Conservation (phyloP, 2,113 vertebrate species). For the Salvator merianae region DNA sequence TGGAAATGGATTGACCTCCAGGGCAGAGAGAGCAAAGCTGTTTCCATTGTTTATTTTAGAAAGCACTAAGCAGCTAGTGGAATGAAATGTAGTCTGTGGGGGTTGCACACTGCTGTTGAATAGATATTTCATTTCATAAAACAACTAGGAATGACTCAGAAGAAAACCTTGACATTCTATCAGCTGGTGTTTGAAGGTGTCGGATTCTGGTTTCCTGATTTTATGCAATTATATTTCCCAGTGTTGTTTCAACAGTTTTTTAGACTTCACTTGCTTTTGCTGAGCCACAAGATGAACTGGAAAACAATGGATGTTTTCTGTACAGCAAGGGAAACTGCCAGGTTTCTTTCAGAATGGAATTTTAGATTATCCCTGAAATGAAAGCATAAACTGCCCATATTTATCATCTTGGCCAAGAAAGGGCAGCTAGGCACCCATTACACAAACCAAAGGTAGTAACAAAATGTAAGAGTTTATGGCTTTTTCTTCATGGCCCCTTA, state of each 20-base stretch:
- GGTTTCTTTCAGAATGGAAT: neutral
- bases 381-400: neutral
- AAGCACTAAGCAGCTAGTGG: neutral
- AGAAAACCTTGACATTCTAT: neutral
- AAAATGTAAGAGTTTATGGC: neutral
- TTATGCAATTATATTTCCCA: neutral
- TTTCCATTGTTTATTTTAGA: neutral
- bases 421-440: neutral
- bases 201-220: neutral
- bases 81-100: neutral
- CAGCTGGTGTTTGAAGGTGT: neutral
- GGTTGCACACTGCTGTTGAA: neutral
- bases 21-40: neutral
- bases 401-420: no score
- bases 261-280: neutral
- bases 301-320: neutral
- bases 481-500: no score
- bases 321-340: no score
- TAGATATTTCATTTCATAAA: neutral
- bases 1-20: slow-evolving; percentile 23
- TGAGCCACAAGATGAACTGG: neutral
- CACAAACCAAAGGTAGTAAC: neutral
- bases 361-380: neutral
- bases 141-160: neutral
- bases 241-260: neutral